These are phyloP conservation scores for Siniperca scherzeri DNA, from an alignment of 2,797 vertebrate species.

Conservation along the genomic window DNA sequence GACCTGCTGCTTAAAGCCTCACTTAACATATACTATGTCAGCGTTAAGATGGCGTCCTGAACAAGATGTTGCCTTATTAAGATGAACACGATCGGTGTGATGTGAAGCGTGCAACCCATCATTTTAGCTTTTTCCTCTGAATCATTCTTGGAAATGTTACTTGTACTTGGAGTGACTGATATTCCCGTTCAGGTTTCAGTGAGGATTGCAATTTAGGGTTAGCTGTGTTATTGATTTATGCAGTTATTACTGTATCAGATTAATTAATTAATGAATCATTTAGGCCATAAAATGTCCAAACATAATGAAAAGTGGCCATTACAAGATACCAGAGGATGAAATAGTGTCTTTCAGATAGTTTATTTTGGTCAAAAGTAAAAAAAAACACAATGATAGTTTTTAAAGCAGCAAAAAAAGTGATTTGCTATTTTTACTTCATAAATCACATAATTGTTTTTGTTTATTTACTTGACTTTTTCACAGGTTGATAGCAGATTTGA, in stretches of 20 bases:
- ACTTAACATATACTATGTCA: neutral
- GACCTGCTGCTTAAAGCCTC: neutral
- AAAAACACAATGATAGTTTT: neutral
- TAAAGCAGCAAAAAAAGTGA: neutral
- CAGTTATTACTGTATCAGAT: neutral
- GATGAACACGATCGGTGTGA: neutral
- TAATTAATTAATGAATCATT: neutral
- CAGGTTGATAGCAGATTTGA: neutral
- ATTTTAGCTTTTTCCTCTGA: neutral
- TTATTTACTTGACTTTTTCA: neutral
- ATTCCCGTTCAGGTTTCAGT: neutral
- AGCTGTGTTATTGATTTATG: neutral
- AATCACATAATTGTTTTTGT: neutral
- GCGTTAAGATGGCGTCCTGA: neutral
- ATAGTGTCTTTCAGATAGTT: neutral
- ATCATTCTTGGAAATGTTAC: neutral
- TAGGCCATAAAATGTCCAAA: neutral
- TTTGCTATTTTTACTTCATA: neutral
- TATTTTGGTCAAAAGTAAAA: neutral
- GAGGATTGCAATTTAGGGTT: neutral
- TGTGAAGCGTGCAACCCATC: neutral
- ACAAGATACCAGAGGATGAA: neutral
- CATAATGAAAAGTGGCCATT: neutral
- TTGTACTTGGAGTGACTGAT: neutral
- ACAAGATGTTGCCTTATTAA: slow-evolving; percentile 14